phyloP scores from a whole-genome alignment of 2,113 vertebrate species.

The Numenius arquata region DNA sequence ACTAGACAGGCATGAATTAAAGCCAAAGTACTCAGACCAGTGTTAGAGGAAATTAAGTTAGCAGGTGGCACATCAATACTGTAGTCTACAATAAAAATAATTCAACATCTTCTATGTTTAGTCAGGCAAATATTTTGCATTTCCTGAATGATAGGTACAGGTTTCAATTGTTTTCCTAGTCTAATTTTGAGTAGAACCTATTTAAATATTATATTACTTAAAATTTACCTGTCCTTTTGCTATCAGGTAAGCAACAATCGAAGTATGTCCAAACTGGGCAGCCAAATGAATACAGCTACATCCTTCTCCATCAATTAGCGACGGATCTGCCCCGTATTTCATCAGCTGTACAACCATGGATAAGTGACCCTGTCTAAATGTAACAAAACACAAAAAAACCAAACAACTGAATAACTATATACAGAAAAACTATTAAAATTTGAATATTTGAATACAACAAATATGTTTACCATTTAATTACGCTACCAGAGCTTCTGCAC shows the following conservation, averaged over 20 bases:
- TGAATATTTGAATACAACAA: not conserved
- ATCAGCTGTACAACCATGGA: conserved; percentile 99
- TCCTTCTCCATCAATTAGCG: conserved; percentile 96
- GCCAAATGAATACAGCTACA: conserved; percentile 98
- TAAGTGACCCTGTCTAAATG: conserved; percentile 93
- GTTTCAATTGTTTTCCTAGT: not conserved
- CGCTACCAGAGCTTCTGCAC: not conserved
- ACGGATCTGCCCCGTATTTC: conserved; percentile 96
- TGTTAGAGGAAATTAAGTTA: not conserved
- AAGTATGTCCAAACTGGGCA: conserved; percentile 98
- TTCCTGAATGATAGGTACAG: not conserved
- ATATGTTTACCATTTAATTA: not conserved
- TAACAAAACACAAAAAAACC: conserved; percentile 50
- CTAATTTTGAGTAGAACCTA: not conserved
- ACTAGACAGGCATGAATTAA: not conserved
- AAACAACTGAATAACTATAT: not conserved
- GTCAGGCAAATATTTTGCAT: not conserved
- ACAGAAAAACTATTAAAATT: not conserved
- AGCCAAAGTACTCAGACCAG: not conserved
- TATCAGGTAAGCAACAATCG: conserved; percentile 98
- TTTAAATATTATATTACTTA: not conserved
- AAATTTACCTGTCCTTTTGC: conserved; percentile 95
- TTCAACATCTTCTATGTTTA: not conserved
- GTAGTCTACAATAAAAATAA: not conserved
- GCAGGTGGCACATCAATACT: not conserved